Conservation (phyloP, 2,797 vertebrate genomes). For the Poecilia wingei region DNA sequence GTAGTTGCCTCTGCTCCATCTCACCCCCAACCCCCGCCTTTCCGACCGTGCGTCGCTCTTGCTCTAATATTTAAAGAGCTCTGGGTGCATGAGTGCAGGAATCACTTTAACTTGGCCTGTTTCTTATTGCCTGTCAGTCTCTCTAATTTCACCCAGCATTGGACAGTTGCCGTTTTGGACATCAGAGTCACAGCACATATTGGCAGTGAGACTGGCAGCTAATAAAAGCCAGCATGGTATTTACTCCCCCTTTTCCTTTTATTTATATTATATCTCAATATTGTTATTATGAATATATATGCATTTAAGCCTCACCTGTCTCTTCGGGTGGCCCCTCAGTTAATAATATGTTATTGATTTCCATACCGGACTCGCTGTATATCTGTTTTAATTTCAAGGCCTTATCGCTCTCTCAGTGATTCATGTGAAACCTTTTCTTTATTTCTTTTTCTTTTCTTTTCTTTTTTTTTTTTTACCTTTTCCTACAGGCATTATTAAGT, state of each 20-base stretch:
- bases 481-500: constrained; percentile 71
- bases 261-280: constrained; percentile 83
- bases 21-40: constrained; percentile 25
- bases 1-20: constrained; percentile 63
- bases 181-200: constrained; percentile 82
- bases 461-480: constrained; percentile 16
- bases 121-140: constrained; percentile 88
- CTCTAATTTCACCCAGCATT: constrained; percentile 83
- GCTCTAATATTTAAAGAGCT: constrained; percentile 80
- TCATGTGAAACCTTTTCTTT: constrained; percentile 69
- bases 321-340: constrained; percentile 74
- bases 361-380: constrained; percentile 77
- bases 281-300: constrained; percentile 85
- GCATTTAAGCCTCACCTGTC: constrained; percentile 82
- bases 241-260: constrained; percentile 75
- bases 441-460: constrained; percentile 48
- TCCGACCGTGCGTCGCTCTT: constrained; percentile 48
- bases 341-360: constrained; percentile 86
- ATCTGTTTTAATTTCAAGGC: constrained; percentile 79
- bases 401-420: constrained; percentile 74
- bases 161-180: constrained; percentile 85
- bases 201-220: constrained; percentile 85
- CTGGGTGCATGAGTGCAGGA: constrained; percentile 64
- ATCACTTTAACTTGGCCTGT: constrained; percentile 82
- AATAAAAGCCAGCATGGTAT: constrained; percentile 83